Percentiles rank a stretch among this genome's conserved stretches.
These are phyloP conservation scores for Xenotilapia caudafasciata DNA, from an alignment of 2,113 vertebrate species.

Conservation along the genomic window DNA sequence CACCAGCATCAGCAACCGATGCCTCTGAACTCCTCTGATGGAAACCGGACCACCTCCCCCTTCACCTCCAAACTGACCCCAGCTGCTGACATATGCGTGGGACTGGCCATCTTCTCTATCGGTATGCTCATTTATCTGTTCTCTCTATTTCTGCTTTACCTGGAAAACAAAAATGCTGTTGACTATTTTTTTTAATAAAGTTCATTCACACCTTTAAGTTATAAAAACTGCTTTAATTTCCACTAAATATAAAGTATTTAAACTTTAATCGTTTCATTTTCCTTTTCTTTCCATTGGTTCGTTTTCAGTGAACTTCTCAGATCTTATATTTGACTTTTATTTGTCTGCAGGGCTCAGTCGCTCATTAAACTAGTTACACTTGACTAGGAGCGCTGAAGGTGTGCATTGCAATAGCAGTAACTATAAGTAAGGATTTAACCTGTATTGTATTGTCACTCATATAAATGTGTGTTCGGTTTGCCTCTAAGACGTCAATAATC, in stretches of 20 bases:
- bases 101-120: conserved; percentile 49
- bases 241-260: neutral
- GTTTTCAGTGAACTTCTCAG: neutral
- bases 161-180: neutral
- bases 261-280: neutral
- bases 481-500: neutral
- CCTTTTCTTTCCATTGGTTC: neutral
- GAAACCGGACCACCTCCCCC: conserved; percentile 1
- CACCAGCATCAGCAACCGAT: neutral
- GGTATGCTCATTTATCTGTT: conserved; percentile 21
- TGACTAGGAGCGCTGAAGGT: neutral
- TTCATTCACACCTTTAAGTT: neutral
- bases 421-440: neutral
- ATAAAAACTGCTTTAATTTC: neutral
- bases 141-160: neutral
- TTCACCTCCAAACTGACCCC: conserved; percentile 61
- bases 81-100: conserved; percentile 46
- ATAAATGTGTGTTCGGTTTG: neutral
- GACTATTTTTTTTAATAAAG: neutral
- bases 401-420: neutral
- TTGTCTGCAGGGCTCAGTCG: neutral
- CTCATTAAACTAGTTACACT: neutral
- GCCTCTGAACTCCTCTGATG: neutral
- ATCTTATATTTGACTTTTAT: neutral
- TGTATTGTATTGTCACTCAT: neutral